Conservation (phyloP, 92 coral and sea anemone genomes). For the Paramuricea clavata region DNA sequence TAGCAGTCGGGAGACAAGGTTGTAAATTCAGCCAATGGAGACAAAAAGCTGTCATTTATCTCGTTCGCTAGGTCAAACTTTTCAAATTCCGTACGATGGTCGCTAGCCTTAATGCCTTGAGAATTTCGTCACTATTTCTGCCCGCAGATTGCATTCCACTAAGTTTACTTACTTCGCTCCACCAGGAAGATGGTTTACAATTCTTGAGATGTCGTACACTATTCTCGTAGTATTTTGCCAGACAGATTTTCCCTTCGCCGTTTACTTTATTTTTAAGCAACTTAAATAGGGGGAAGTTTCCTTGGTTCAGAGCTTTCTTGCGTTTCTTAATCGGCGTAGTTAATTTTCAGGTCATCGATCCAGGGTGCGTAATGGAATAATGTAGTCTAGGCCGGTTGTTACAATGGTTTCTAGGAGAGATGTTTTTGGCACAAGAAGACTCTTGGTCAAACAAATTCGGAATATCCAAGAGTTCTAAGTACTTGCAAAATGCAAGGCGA, state of each 20-base stretch:
- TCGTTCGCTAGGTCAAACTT: neutral
- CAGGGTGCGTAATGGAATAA: slow-evolving; percentile 7
- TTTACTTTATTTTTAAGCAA: slow-evolving; percentile 38
- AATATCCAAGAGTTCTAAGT: slow-evolving; percentile 40
- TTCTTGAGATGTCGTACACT: neutral
- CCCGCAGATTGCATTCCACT: neutral
- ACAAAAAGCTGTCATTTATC: neutral
- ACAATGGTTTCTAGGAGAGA: slow-evolving; percentile 20
- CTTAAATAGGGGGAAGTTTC: slow-evolving; percentile 34
- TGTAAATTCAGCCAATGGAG: neutral
- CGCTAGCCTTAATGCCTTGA: neutral
- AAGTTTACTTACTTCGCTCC: neutral
- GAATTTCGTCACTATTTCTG: neutral
- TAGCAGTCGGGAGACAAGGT: neutral
- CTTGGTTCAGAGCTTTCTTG: slow-evolving; percentile 37
- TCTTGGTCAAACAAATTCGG: slow-evolving; percentile 3
- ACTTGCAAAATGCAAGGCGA: slow-evolving; percentile 50
- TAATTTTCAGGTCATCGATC: slow-evolving; percentile 24
- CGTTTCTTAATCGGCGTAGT: neutral
- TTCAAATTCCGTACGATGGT: neutral
- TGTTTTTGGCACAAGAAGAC: slow-evolving; percentile 12
- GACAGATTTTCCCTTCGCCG: slow-evolving; percentile 44
- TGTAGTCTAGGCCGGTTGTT: slow-evolving; percentile 33
- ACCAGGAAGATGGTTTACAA: neutral
- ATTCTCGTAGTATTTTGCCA: slow-evolving; percentile 23